Evolutionary conservation across 2,888 invertebrate genomes (phyloP), one percentile per base, ranked within the genome.

Genomic region (Tinea trinotella): DNA sequence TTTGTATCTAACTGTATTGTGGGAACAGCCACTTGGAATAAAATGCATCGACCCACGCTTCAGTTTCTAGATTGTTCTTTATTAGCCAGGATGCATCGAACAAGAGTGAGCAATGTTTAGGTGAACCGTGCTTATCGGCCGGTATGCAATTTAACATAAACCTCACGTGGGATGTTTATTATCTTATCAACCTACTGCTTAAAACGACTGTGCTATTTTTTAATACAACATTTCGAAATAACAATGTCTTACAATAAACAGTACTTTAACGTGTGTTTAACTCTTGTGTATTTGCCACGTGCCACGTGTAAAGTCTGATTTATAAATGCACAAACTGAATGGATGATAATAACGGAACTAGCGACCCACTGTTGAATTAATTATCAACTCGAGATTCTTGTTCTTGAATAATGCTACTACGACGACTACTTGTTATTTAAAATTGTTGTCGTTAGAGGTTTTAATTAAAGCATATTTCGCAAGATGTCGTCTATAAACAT

Each of bases 151-250:
- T 54, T 55, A 40, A 49, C 49, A 24, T 40, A 12, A 40, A 40
- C 56, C 59, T 61, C 74, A 75, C 72, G 77, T 80, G 72, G 72
- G 73, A 66, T 70, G 75, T 73, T 70, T 74, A 71, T 72, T 80
- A 81, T 82, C 76, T 80, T 76, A 80, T 82, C 77, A 72, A 67
- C 64, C 65, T 66, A 69, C 66, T 68, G 62, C 71, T 66, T 71
- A 72, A 35, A 74, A 71, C 69, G 66, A 61, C 60, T 70, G 71
- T 65, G 71, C 74, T 78, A 76, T 78, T 76, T 76, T 73, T 68
- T 52, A 40, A 34, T 44, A 13, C 10, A 50, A 50, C n/a, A 24
- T 50, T 50, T 50, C 50, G 15, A 50, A 40, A 15, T 24, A 13
- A 22, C 49, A 4, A 10, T 20, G 7, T 18, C n/a, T 19, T 12